Evolutionary conservation across 1,140 invertebrate species (phyloP), one percentile per base, ranked within the genome.

Genomic region (Papilio dardanus): DNA sequence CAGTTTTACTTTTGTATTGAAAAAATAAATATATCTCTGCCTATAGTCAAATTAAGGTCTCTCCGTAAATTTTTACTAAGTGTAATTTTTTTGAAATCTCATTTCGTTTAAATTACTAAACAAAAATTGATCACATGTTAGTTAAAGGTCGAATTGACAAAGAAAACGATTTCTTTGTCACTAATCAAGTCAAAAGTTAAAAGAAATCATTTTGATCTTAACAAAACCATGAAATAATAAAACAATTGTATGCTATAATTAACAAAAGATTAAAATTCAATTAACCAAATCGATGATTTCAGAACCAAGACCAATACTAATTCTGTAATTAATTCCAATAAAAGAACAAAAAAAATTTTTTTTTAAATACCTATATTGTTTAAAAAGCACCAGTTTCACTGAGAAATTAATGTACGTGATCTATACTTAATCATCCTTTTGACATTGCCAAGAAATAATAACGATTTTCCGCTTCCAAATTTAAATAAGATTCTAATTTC

Each of bases 91-190:
- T 31, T 54, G 71, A 73, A 73, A 73, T 54, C 68, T 71, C 30
- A 73, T 73, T 58, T 73, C n/a, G 71, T 73, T 73, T 73, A 73
- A 28, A 40, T 19, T 54, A 40, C 24, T 71, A 71, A 71, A 71
- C 68, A 71, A 71, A 71, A 71, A 30, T 71, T n/a, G 68, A 71
- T 71, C 40, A 71, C 68, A 40, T 68, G n/a, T 68, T 58, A 19
- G 46, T 19, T 50, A 50, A 50, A 50, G 46, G n/a, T 50, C 46
- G 54, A 28, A 28, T 62, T 62, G 54, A 62, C 54, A 62, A 62
- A 62, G 54, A 62, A 62, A 62, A 28, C 24, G 12, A 62, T 28
- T 28, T 62, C 54, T 62, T 62, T 28, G 54, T 14, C 54, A 3
- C 24, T 67, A 67, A 24, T 67, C 65, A 67, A 35, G 28, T 19